Conservation (phyloP, 2,888 invertebrate genomes). For the Apoda limacodes region DNA sequence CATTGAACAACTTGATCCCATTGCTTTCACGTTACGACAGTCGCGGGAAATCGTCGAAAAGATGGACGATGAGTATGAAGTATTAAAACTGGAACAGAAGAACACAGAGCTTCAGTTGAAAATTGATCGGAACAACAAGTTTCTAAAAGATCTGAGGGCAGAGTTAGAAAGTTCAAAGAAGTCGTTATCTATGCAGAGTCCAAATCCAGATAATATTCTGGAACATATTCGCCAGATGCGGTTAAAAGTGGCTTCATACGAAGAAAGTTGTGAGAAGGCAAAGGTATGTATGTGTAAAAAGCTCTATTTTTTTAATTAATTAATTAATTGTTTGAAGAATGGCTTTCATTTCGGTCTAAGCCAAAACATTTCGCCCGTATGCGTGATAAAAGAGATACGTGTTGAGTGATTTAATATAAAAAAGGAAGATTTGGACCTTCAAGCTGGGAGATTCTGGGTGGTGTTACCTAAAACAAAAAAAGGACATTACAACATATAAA, state of each 20-base stretch:
- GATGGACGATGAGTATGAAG: constrained; percentile 44
- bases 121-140: constrained; percentile 44
- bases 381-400: too few relatives aligned
- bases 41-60: constrained; percentile 31
- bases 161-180: constrained; percentile 41
- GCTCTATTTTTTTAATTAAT: too few relatives aligned
- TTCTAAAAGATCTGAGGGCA: constrained; percentile 33
- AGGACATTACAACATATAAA: too few relatives aligned
- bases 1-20: constrained; percentile 36
- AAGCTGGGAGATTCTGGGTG: too few relatives aligned
- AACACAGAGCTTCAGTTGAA: constrained; percentile 39
- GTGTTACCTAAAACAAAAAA: too few relatives aligned
- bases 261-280: constrained; percentile 44
- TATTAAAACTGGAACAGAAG: constrained; percentile 45
- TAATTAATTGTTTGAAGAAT: too few relatives aligned
- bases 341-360: too few relatives aligned
- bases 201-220: constrained; percentile 44
- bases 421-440: too few relatives aligned
- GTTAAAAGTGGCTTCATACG: constrained; percentile 48
- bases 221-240: constrained; percentile 47
- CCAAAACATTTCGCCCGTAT: too few relatives aligned
- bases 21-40: constrained; percentile 35
- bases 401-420: too few relatives aligned
- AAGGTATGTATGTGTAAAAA: too few relatives aligned
- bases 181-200: constrained; percentile 30